A percentile compares a stretch with the other conserved stretches of the same genome.
phyloP scores from a whole-genome alignment of 2,113 vertebrate species.

The Raphicerus campestris region DNA sequence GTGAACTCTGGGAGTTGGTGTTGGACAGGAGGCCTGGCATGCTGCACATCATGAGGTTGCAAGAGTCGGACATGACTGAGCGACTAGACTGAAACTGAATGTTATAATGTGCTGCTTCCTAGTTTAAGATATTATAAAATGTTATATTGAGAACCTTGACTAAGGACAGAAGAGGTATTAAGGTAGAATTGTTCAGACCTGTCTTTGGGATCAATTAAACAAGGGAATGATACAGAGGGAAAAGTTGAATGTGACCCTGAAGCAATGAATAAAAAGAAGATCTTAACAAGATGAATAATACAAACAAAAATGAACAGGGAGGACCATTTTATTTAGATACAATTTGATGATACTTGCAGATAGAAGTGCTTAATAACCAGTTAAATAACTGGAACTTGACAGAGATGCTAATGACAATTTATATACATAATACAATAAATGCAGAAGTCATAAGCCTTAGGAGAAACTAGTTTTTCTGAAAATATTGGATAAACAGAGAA shows the following conservation, averaged over 20 bases:
- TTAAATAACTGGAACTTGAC: background rate
- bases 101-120: background rate
- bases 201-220: background rate
- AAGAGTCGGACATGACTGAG: no score
- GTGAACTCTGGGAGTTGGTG: no score
- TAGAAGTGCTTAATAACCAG: background rate
- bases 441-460: background rate
- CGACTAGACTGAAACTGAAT: background rate
- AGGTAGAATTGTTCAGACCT: background rate
- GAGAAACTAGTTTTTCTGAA: background rate
- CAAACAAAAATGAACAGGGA: background rate
- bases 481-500: background rate
- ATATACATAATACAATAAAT: background rate
- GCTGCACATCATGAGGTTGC: accelerated
- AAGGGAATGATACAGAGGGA: background rate
- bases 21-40: no score
- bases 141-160: background rate
- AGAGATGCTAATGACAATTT: background rate
- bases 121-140: background rate
- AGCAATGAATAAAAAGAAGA: background rate
- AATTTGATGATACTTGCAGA: background rate
- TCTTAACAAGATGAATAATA: background rate
- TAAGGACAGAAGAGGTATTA: background rate
- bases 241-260: background rate
- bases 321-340: background rate